phyloP scores from a whole-genome alignment of 1,140 invertebrate species.

The Acyrthosiphon pisum region DNA sequence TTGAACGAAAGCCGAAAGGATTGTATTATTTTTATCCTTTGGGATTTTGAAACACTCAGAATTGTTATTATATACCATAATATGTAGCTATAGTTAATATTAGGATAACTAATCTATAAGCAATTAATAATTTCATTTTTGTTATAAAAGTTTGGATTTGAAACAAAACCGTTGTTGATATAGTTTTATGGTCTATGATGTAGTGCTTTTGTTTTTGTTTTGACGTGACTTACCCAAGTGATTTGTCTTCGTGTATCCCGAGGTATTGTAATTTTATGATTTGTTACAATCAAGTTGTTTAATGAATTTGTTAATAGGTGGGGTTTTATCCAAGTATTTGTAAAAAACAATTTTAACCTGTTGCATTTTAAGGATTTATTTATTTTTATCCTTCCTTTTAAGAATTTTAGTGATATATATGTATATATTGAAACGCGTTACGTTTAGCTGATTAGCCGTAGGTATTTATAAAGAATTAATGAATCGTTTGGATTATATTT shows the following conservation, averaged over 20 bases:
- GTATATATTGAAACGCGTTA: too few relatives aligned
- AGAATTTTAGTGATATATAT: too few relatives aligned
- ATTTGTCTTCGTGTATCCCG: neutral
- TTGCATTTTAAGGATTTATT: neutral
- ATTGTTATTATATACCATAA: neutral
- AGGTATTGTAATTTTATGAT: neutral
- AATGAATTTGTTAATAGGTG: neutral
- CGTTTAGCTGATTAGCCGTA: too few relatives aligned
- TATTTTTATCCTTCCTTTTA: neutral
- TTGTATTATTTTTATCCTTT: neutral
- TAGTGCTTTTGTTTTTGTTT: neutral
- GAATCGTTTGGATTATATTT: neutral
- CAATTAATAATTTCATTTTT: neutral
- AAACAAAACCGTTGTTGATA: too few relatives aligned
- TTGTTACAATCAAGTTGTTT: neutral
- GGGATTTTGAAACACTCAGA: neutral
- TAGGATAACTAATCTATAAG: neutral
- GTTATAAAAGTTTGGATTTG: too few relatives aligned
- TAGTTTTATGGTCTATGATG: neutral
- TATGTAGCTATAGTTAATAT: neutral
- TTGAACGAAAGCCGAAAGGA: too few relatives aligned
- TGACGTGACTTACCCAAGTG: neutral
- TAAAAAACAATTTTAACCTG: neutral
- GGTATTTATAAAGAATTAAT: too few relatives aligned
- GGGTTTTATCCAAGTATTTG: neutral